phyloP scores from a whole-genome alignment of 2,797 vertebrate genomes.

The Cyclura pinguis region DNA sequence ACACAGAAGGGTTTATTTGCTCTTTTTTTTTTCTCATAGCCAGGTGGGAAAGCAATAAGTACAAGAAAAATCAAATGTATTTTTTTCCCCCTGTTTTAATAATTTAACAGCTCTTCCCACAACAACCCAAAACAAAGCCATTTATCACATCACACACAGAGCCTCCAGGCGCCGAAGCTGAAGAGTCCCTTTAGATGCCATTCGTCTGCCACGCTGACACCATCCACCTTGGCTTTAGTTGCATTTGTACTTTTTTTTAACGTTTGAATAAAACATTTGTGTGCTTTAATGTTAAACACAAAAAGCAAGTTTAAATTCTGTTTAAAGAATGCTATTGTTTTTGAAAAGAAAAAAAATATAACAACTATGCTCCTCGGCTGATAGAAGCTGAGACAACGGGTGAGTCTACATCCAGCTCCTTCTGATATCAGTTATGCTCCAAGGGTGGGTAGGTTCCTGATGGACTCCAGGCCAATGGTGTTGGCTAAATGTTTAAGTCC shows the following conservation, averaged over 20 bases:
- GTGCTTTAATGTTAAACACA: not conserved
- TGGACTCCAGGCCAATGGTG: too few species aligned
- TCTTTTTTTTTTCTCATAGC: not conserved
- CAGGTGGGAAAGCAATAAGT: not conserved
- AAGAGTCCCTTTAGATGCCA: conserved; percentile 70
- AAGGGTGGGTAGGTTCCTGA: too few species aligned
- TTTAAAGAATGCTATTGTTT: not conserved
- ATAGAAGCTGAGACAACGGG: not conserved
- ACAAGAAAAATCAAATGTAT: conserved; percentile 61
- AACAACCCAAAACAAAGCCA: conserved; percentile 70
- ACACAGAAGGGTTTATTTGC: not conserved
- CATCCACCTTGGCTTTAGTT: not conserved
- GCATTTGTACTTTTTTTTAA: not conserved
- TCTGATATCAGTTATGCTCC: too few species aligned
- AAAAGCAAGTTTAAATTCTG: not conserved
- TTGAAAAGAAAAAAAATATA: not conserved
- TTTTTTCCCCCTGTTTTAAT: conserved; percentile 63
- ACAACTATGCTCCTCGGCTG: too few species aligned
- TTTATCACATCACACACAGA: conserved; percentile 67
- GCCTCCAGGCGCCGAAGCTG: conserved; percentile 59
- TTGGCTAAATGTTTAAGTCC: too few species aligned
- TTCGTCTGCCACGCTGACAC: conserved; percentile 48
- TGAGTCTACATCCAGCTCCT: too few species aligned
- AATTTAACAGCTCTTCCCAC: conserved; percentile 71
- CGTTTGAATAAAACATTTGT: not conserved